Conservation (phyloP, 2,888 invertebrate genomes). For the Hesperia comma region DNA sequence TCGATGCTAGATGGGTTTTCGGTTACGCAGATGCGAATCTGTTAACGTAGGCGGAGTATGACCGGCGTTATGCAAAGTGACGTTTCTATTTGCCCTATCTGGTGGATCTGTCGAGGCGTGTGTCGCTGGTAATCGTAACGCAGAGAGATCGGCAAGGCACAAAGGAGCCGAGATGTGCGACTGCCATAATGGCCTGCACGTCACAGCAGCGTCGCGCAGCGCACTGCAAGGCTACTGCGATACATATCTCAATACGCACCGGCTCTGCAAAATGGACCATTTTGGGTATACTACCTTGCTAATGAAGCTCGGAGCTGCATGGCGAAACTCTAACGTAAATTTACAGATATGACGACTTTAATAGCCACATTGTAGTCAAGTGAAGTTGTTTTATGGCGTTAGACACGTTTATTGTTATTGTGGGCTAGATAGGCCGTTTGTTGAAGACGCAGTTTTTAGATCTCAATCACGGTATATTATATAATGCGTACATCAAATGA, state of each 20-base stretch:
- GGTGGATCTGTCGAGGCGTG: conserved; percentile 76
- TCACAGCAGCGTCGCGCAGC: conserved; percentile 68
- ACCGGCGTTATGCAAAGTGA: conserved; percentile 77
- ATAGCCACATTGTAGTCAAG: conserved; percentile 64
- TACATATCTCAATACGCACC: conserved; percentile 76
- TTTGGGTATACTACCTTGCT: conserved; percentile 82
- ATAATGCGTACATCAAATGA: background rate
- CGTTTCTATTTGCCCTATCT: conserved; percentile 81
- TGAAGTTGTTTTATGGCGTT: conserved; percentile 62
- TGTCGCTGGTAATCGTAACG: conserved; percentile 72
- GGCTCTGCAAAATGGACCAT: conserved; percentile 79
- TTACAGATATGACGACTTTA: conserved; percentile 72
- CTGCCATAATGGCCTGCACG: conserved; percentile 75
- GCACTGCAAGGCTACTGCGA: conserved; percentile 70
- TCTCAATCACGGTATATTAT: background rate
- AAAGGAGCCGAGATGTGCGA: conserved; percentile 80
- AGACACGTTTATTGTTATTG: conserved; percentile 34
- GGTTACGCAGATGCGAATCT: conserved; percentile 42
- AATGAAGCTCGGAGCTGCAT: conserved; percentile 74
- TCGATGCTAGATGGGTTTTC: conserved; percentile 33
- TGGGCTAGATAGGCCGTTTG: background rate
- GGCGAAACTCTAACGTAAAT: conserved; percentile 73
- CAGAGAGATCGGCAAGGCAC: conserved; percentile 75
- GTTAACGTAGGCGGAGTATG: conserved; percentile 59
- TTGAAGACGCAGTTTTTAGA: background rate